Evolutionary conservation across 1,140 invertebrate species (phyloP).

Genomic region (Listronotus oregonensis): DNA sequence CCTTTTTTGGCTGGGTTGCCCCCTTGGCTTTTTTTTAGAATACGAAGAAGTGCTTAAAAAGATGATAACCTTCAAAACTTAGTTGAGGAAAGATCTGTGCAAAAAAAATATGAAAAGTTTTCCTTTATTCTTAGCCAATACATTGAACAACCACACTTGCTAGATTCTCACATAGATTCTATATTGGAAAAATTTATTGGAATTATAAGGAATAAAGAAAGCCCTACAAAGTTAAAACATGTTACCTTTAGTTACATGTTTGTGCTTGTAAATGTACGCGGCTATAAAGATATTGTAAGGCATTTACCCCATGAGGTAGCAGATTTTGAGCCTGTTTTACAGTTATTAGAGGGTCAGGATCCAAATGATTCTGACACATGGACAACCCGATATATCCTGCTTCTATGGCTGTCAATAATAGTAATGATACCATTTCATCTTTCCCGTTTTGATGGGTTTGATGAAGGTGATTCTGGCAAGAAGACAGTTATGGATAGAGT

Average conservation of each 20-base stretch:
- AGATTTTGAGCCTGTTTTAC: conserved; percentile 84
- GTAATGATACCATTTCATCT: conserved; percentile 96
- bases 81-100: conserved; percentile 53
- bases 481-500: conserved; percentile 78
- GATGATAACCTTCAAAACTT: conserved; percentile 64
- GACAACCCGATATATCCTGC: conserved; percentile 88
- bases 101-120: conserved; percentile 68
- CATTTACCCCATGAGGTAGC: conserved; percentile 92
- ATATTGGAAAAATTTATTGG: conserved; percentile 73
- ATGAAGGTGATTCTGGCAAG: conserved; percentile 39
- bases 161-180: conserved; percentile 84
- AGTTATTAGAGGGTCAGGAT: conserved; percentile 79
- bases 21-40: conserved; percentile 75
- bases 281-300: conserved; percentile 88
- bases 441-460: conserved; percentile 75
- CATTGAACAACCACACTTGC: conserved; percentile 92
- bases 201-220: conserved; percentile 67
- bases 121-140: conserved; percentile 79
- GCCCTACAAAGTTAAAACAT: conserved; percentile 68
- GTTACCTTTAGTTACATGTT: conserved; percentile 84
- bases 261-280: conserved; percentile 87
- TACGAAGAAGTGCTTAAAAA: conserved; percentile 67
- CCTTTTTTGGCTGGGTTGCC: conserved; percentile 65
- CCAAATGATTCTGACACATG: conserved; percentile 77
- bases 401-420: conserved; percentile 96